Conservation (phyloP, 2,797 vertebrate species). For the Macrochelys suwanniensis region DNA sequence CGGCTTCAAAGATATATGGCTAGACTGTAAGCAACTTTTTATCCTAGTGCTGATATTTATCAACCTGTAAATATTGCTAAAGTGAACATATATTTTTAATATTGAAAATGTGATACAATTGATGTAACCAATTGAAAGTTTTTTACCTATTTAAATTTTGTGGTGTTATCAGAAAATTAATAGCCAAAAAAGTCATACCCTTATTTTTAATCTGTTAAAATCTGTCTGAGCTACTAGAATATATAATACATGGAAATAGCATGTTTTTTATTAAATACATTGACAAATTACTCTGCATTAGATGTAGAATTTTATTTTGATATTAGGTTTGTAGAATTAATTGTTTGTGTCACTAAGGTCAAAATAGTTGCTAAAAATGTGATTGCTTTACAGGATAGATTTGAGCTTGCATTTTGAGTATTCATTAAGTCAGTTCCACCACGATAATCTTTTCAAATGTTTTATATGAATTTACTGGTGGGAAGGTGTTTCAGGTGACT, state of each 20-base stretch:
- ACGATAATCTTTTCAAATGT: conserved; percentile 84
- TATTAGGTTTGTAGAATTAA: conserved; percentile 88
- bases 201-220: conserved; percentile 77
- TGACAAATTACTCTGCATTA: conserved; percentile 85
- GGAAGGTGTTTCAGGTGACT: conserved; percentile 77
- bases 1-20: conserved; percentile 56
- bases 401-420: conserved; percentile 89
- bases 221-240: conserved; percentile 78
- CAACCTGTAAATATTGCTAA: conserved; percentile 66
- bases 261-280: conserved; percentile 83
- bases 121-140: conserved; percentile 8
- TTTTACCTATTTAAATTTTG: conserved; percentile 59
- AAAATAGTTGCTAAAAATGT: conserved; percentile 89
- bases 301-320: conserved; percentile 88
- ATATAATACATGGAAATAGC: conserved; percentile 78
- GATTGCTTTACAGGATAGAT: conserved; percentile 85
- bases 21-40: conserved; percentile 59
- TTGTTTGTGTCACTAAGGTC: conserved; percentile 89
- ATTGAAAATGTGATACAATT: conserved; percentile 56
- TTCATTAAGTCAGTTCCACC: conserved; percentile 84
- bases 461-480: conserved; percentile 81
- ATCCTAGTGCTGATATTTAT: conserved; percentile 57
- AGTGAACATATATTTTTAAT: conserved; percentile 45
- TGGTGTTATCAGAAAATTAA: conserved; percentile 54
- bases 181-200: conserved; percentile 19